Base-by-base conservation (phyloP, 2,888 invertebrate species). In the Aphidius colemani region DNA sequence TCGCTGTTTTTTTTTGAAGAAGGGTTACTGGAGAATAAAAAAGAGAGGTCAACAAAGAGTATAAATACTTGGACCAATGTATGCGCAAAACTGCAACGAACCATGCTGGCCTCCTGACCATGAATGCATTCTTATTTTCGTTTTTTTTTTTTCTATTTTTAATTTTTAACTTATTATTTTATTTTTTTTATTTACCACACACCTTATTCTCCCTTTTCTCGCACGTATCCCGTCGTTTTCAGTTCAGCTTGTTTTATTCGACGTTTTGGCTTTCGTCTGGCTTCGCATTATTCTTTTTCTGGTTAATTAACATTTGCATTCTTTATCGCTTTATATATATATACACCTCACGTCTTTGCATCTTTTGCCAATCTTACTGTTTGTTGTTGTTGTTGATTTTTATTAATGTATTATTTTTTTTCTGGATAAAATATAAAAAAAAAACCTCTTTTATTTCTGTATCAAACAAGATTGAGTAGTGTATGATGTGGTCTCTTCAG, bases 271-370 rank as follows among this genome's bases (percentile, higher is more conserved):
- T 74, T 72, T 74, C 71, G 72, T 68, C 70, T 70, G 70, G 70
- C 73, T 70, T 68, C 71, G 74, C 30, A 30, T 30, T 30, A 30
- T 72, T 76, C 75, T 75, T 78, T 75, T 74, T 74, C 67, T 75
- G 74, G 78, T 79, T 80, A 80, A 80, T 80, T 80, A 80, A 71
- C 75, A 79, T 80, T 80, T 80, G 79, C 80, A 80, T 80, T 76
- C 75, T 79, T 75, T 78, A 78, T 78, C 30, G 30, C 5, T 30
- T 30, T 30, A 30, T 30, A 30, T 30, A 13, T 13, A 13, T 30
- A 30, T 30, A 30, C 30, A 30, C 5, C 30, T 30, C 30, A 30
- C 30, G 30, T 30, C 30, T 30, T 30, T 30, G 30, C 30, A 30
- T 30, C 30, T 30, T 30, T 30, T 30, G 5, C 3, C 30, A 30